phyloP scores from a whole-genome alignment of 2,888 invertebrate genomes.

The Meganola albula region DNA sequence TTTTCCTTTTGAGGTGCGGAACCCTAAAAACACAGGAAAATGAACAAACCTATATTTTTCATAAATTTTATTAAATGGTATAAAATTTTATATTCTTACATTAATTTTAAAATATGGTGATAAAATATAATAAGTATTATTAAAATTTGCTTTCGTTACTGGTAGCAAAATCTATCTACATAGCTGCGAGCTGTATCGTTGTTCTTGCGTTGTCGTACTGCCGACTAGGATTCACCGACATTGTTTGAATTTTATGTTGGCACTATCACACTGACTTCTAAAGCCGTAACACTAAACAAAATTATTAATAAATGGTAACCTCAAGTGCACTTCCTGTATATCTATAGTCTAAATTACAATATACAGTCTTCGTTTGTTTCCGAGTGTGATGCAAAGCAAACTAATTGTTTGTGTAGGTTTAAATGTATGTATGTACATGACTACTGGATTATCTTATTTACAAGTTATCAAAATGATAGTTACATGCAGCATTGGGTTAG shows the following conservation, averaged over 20 bases:
- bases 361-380: conserved; percentile 54
- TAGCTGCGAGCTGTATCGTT: conserved; percentile 31
- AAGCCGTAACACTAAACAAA: conserved; percentile 24
- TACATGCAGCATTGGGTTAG: conserved; percentile 46
- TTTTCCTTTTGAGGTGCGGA: not conserved
- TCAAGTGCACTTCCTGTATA: conserved; percentile 43
- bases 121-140: too few relatives aligned
- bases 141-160: conserved; percentile 32
- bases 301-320: conserved; percentile 33
- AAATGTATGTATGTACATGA: conserved; percentile 71
- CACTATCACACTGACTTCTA: conserved; percentile 32
- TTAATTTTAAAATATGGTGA: conserved; percentile 47
- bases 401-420: conserved; percentile 41
- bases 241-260: conserved; percentile 33
- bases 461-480: conserved; percentile 38
- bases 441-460: conserved; percentile 47
- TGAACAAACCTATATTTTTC: conserved; percentile 40
- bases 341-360: conserved; percentile 44
- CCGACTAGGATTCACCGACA: conserved; percentile 42
- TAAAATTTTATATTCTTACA: conserved; percentile 64
- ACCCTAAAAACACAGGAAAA: conserved; percentile 25
- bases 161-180: conserved; percentile 27
- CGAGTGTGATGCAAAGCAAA: conserved; percentile 29
- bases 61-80: conserved; percentile 70
- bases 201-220: conserved; percentile 27